Conservation (phyloP, 2,797 vertebrate genomes). For the Platyrinchus mystaceus region DNA sequence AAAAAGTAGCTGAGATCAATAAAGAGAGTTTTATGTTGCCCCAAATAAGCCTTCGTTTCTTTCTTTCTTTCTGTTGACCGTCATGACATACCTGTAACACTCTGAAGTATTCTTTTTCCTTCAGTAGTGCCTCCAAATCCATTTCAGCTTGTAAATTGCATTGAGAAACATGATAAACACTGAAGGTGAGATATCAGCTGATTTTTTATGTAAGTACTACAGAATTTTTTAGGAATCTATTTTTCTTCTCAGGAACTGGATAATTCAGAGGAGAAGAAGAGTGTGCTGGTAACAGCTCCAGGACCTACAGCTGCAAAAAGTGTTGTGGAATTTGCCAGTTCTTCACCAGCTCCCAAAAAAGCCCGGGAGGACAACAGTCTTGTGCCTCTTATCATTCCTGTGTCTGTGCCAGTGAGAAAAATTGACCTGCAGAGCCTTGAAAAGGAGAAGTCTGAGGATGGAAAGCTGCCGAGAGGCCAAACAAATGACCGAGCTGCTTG, state of each 20-base stretch:
- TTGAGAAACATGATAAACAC: neutral
- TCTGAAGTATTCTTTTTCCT: neutral
- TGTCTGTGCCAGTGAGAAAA: conserved; percentile 91
- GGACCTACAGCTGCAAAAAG: conserved; percentile 61
- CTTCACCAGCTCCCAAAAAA: conserved; percentile 77
- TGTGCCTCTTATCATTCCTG: conserved; percentile 92
- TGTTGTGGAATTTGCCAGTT: conserved; percentile 71
- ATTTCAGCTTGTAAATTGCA: neutral
- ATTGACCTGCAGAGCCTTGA: conserved; percentile 77
- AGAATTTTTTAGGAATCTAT: neutral
- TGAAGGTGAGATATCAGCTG: neutral
- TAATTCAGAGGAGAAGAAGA: conserved; percentile 73
- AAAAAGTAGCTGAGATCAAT: too few relatives aligned
- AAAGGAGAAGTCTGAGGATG: conserved; percentile 75
- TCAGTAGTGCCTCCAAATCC: neutral
- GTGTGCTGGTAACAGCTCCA: conserved; percentile 55
- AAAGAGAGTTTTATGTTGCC: too few relatives aligned
- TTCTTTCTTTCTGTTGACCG: too few relatives aligned
- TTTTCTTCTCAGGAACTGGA: conserved; percentile 65
- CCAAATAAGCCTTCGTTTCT: too few relatives aligned
- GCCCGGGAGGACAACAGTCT: conserved; percentile 85
- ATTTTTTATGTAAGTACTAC: neutral
- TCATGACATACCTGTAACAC: too few relatives aligned
- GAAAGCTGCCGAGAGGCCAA: conserved; percentile 64
- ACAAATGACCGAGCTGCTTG: conserved; percentile 73